Evolutionary conservation across 2,797 vertebrate species (phyloP).

Genomic region (Hylomyscus alleni): DNA sequence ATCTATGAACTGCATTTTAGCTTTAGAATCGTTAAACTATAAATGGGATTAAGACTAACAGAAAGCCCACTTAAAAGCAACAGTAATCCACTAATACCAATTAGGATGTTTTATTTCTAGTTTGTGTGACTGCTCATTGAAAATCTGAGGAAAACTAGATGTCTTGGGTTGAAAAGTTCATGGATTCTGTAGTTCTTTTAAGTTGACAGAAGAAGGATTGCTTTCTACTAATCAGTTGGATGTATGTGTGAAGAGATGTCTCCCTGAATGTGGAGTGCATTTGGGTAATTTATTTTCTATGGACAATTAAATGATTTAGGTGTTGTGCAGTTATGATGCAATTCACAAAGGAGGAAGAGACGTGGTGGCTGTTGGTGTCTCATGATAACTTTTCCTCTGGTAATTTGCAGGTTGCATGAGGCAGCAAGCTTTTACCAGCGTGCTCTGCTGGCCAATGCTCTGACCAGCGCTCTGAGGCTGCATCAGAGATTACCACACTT

Average conservation of each 20-base stretch:
- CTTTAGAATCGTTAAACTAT: slow-evolving; percentile 15
- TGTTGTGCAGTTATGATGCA: slow-evolving; percentile 85
- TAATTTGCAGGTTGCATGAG: slow-evolving; percentile 94
- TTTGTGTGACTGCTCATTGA: slow-evolving; percentile 46
- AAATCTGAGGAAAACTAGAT: slow-evolving; percentile 36
- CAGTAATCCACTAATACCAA: background rate
- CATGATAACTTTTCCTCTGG: slow-evolving; percentile 85
- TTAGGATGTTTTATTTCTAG: background rate
- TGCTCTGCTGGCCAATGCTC: slow-evolving; percentile 98
- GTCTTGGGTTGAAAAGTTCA: background rate
- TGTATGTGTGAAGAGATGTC: background rate
- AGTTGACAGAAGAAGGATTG: background rate
- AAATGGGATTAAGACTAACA: background rate
- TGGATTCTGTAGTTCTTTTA: slow-evolving; percentile 36
- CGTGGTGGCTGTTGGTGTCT: slow-evolving; percentile 80
- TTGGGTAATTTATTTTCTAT: slow-evolving; percentile 61
- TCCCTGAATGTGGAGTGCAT: slow-evolving; percentile 22
- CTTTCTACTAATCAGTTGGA: slow-evolving; percentile 19
- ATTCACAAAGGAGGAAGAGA: slow-evolving; percentile 85
- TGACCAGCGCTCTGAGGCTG: slow-evolving; percentile 97
- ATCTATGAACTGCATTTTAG: slow-evolving; percentile 42
- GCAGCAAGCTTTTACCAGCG: slow-evolving; percentile 99
- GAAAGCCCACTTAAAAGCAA: background rate
- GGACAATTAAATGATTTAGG: slow-evolving; percentile 68
- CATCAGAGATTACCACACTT: slow-evolving; percentile 98